Evolutionary conservation across 2,888 invertebrate genomes (phyloP), one percentile per base, ranked within the genome.

Genomic region (Cordilura impudica): DNA sequence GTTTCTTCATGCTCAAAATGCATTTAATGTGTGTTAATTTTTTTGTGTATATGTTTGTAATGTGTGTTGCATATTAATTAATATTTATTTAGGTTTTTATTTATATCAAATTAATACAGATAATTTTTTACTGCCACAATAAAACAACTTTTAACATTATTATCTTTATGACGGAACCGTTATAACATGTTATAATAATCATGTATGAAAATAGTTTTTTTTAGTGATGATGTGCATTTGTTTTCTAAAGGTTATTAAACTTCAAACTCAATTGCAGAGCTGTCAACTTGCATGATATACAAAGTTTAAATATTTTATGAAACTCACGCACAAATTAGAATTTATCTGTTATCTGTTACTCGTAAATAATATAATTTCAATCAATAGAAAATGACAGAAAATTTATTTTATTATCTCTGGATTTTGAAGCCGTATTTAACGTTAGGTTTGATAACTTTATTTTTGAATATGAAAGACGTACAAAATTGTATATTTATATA

Each of bases 101-200:
- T 12, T 4, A n/a, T 66, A 23, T 18, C 51, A 43, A 51, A 16
- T 39, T 58, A 23, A 23, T 8, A 63, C 31, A 45, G 60, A 51
- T 66, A 53, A 21, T 66, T 71, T 54, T 14, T 31, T 12, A 49
- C n/a, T 19, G 21, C 21, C 8, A 21, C 19, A 49, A 49, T 12
- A 21, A 49, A 12, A 49, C 12, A 8, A 29, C 5, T 26, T 19
- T 7, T 49, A 43, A 35, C 7, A 23, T 23, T 49, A 8, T 29
- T 19, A 49, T n/a, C 8, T 18, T 23, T 63, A n/a, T 63, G 63
- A 61, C 53, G 61, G 65, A 69, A 74, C 73, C 73, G 73, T 65
- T 74, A 74, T 70, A 78, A 70, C 16, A 26, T 23, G 35, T 74
- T 31, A 10, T 2, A 10, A 10, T 43, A 6, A 18, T n/a, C 23